Evolutionary conservation across 2,113 vertebrate genomes (phyloP).

Genomic region (Cebidichthys violaceus): DNA sequence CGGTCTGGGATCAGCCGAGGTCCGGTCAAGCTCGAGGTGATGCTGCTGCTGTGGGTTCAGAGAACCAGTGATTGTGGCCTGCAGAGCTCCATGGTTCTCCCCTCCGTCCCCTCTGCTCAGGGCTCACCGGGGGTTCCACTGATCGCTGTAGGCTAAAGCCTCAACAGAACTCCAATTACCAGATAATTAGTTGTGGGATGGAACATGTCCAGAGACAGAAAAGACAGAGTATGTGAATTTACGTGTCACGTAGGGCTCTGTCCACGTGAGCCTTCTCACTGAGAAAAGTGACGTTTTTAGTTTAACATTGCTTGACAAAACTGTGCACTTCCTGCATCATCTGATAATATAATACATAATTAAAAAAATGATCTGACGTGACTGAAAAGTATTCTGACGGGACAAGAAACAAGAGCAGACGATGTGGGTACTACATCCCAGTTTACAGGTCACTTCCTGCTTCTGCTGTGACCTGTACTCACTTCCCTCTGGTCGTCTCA

Average conservation of each 20-base stretch:
- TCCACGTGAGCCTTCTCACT: background rate
- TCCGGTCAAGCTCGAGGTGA: background rate
- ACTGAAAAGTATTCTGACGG: too few relatives aligned
- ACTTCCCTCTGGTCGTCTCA: too few relatives aligned
- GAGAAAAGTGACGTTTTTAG: background rate
- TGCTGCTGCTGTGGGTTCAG: background rate
- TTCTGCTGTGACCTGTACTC: too few relatives aligned
- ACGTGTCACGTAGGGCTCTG: background rate
- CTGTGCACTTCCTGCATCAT: too few relatives aligned
- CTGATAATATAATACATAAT: too few relatives aligned
- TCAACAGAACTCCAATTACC: background rate
- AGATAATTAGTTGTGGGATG: background rate
- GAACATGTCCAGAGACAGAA: background rate
- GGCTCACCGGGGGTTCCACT: background rate
- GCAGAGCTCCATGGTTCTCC: background rate
- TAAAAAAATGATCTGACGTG: too few relatives aligned
- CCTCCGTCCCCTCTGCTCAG: background rate
- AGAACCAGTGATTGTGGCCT: background rate
- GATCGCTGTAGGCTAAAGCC: background rate
- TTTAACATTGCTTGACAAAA: too few relatives aligned
- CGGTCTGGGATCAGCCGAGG: conserved; percentile 32
- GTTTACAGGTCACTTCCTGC: too few relatives aligned
- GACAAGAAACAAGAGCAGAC: too few relatives aligned
- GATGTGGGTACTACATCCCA: too few relatives aligned
- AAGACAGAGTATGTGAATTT: background rate